Base-by-base conservation (phyloP, 2,797 vertebrate genomes). In the Ambastaia sidthimunki region DNA sequence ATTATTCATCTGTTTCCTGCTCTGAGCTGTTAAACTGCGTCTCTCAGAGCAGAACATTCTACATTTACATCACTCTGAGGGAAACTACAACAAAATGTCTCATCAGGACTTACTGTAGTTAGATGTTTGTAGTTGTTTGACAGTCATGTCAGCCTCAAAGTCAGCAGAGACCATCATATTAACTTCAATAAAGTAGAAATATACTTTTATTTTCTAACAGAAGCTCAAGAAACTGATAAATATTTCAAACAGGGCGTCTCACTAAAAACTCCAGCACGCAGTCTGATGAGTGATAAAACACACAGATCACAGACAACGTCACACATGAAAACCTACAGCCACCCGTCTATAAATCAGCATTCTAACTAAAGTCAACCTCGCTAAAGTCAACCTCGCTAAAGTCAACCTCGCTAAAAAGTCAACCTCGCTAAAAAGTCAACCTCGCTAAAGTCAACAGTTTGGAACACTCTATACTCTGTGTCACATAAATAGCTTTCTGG, bases 1-100 rank as follows among this genome's bases (percentile, higher is more conserved):
- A 37, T 11, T 67, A 79, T 74, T 48, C 23, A 66, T 71, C 81
- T 74, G 86, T 84, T 50, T 83, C 77, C 79, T 60, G 50, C 72
- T 76, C 69, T 63, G 87, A 86, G 86, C 72, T 80, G 76, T 85
- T 81, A 87, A 87, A 87, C 82, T 62, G 78, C 76, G 76, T 68
- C 72, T 71, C 82, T 85, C 85, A 74, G 52, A 67, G 74, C 19
- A 47, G 23, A 63, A 41, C 37, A 55, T 11, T 21, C 10, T 11
- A 57, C 6, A 21, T 21, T 55, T 19, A 21, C 9, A 57, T 11
- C 21, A 57, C 55, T 57, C 23, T 23, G 23, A 23, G 55, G 12
- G 12, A 55, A 21, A 55, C 1, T 55, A 10, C n/a, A 10, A 19
- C 52, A 21, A 11, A 57, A 9, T 23, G 11, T 11, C 3, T 54